Evolutionary conservation across 1,140 invertebrate species (phyloP).

Genomic region (Lanistes nyassanus): DNA sequence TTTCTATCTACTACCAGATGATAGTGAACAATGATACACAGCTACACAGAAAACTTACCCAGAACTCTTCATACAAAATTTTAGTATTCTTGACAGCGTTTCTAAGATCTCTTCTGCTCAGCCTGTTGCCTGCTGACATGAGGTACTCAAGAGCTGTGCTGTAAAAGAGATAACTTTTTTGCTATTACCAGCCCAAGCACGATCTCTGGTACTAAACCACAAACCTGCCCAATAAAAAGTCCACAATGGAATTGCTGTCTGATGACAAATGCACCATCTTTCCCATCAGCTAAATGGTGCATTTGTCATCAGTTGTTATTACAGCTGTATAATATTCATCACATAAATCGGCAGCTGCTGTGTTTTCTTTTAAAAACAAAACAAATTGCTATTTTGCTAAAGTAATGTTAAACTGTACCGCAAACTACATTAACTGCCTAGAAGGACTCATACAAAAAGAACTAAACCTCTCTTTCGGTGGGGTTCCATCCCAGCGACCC

Average conservation of each 20-base stretch:
- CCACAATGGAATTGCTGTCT: no score
- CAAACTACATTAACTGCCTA: no score
- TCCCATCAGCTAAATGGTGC: no score
- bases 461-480: constrained; percentile 70
- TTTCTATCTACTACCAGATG: no score
- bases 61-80: constrained; percentile 86
- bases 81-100: constrained; percentile 72
- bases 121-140: constrained; percentile 73
- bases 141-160: constrained; percentile 75
- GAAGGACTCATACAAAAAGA: constrained; percentile 26
- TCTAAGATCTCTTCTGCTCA: constrained; percentile 78
- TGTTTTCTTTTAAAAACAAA: not conserved
- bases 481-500: constrained; percentile 61
- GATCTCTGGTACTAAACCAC: no score
- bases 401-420: no score
- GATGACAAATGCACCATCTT: no score
- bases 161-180: not conserved
- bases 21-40: not conserved
- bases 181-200: not conserved
- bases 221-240: no score
- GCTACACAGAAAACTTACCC: constrained; percentile 73
- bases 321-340: no score
- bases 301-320: no score
- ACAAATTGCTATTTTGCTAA: not conserved
- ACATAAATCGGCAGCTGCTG: no score